Percentiles rank a stretch among this genome's conserved stretches.
Evolutionary conservation across 2,888 invertebrate species (phyloP).

Genomic region (Nephrocerus scutellatus): DNA sequence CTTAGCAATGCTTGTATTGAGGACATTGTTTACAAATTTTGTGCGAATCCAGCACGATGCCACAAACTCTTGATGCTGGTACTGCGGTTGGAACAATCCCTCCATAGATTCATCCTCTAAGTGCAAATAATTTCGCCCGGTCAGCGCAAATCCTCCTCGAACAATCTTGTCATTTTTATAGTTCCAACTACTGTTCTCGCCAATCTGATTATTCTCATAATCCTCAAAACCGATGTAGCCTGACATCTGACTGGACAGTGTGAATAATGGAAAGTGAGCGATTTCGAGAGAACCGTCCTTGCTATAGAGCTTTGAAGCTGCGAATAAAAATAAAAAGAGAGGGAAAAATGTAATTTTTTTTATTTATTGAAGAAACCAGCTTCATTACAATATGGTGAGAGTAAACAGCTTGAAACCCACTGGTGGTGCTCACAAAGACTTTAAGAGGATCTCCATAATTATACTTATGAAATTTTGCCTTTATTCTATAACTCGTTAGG

Average conservation of each 20-base stretch:
- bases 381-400: no score
- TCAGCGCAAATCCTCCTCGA: conserved; percentile 10
- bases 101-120: conserved; percentile 3
- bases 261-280: conserved; percentile 6
- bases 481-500: no score
- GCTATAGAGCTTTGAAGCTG: conserved; percentile 9
- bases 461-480: no score
- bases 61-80: conserved; percentile 7
- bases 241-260: not conserved
- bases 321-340: conserved; percentile 1
- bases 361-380: no score
- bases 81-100: conserved; percentile 5
- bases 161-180: conserved; percentile 6
- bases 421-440: no score
- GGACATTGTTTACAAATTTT: conserved; percentile 3
- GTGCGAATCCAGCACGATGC: conserved; percentile 11
- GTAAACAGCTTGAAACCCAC: no score
- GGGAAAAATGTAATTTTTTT: no score
- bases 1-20: conserved; percentile 1
- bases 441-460: no score
- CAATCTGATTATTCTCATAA: conserved; percentile 11
- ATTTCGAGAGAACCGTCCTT: conserved; percentile 5
- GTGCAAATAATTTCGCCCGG: conserved; percentile 11
- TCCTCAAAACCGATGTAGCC: conserved; percentile 14
- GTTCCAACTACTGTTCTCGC: conserved; percentile 3